Evolutionary conservation across 2,113 vertebrate species (phyloP).

Genomic region (Gymnarchus niloticus): DNA sequence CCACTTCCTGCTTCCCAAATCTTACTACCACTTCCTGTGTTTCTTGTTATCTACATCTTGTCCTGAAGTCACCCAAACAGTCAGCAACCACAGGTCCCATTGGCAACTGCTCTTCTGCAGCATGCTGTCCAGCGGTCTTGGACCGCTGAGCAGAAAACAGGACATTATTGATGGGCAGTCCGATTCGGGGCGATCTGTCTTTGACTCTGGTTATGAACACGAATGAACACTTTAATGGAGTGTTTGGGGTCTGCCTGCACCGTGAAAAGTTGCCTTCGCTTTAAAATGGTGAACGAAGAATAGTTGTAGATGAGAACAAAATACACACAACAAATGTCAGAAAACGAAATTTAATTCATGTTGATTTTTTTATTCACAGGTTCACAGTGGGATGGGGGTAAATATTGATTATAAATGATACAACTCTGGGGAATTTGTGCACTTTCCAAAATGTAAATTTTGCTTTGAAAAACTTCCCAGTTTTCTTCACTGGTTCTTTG

Average conservation of each 20-base stretch:
- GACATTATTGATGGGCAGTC: too few species aligned
- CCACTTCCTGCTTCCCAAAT: too few species aligned
- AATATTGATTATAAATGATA: constrained; percentile 61
- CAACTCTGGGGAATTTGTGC: constrained; percentile 57
- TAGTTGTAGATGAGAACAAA: neutral
- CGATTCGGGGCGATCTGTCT: too few species aligned
- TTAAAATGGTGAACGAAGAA: neutral
- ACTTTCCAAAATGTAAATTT: constrained; percentile 75
- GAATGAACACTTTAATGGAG: too few species aligned
- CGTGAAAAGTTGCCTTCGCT: neutral
- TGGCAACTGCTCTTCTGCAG: too few species aligned
- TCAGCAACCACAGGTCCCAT: neutral
- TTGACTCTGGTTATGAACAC: too few species aligned
- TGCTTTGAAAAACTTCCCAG: constrained; percentile 34
- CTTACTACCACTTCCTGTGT: too few species aligned
- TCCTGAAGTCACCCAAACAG: too few species aligned
- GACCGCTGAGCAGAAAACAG: neutral
- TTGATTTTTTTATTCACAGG: constrained; percentile 35
- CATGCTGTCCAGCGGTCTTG: too few species aligned
- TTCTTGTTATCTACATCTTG: too few species aligned
- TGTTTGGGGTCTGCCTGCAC: neutral
- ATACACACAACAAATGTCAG: neutral
- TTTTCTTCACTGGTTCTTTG: constrained; percentile 34
- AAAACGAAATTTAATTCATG: neutral
- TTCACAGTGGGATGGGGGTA: constrained; percentile 64